Evolutionary conservation across 1,140 invertebrate genomes (phyloP).

Genomic region (Lutraria rhynchaena): DNA sequence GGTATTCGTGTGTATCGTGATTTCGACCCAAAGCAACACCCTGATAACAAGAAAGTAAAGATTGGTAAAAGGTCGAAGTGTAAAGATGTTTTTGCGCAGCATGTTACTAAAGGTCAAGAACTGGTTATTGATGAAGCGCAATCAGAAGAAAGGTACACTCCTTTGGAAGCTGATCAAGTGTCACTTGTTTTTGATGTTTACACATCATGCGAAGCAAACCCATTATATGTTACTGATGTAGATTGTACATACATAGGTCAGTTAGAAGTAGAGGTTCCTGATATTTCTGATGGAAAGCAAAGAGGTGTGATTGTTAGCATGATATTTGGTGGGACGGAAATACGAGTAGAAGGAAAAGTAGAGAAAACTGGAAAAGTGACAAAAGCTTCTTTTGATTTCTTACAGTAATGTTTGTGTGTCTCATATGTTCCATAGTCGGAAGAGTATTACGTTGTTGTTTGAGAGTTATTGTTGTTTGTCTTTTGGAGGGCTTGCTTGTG

Average conservation of each 20-base stretch:
- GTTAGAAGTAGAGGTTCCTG: slow-evolving; percentile 36
- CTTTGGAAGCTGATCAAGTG: slow-evolving; percentile 32
- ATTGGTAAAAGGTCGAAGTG: slow-evolving; percentile 20
- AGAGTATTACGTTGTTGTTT: too few species aligned
- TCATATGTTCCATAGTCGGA: neutral
- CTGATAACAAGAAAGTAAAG: slow-evolving; percentile 26
- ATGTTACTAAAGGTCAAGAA: slow-evolving; percentile 32
- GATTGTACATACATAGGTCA: slow-evolving; percentile 30
- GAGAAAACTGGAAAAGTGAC: slow-evolving; percentile 38
- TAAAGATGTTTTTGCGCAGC: slow-evolving; percentile 32
- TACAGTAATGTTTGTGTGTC: slow-evolving; percentile 2
- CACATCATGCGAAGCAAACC: slow-evolving; percentile 21
- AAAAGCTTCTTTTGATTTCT: slow-evolving; percentile 29
- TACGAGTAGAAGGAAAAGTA: slow-evolving; percentile 14
- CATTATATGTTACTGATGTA: slow-evolving; percentile 28
- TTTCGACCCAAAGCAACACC: slow-evolving; percentile 20
- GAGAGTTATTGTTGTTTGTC: too few species aligned
- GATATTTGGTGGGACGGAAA: slow-evolving; percentile 48
- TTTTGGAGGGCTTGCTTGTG: too few species aligned
- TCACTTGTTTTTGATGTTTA: slow-evolving; percentile 28
- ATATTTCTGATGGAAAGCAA: neutral
- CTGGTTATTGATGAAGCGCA: slow-evolving; percentile 22
- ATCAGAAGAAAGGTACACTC: slow-evolving; percentile 15
- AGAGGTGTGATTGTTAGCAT: slow-evolving; percentile 32
- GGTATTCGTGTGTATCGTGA: slow-evolving; percentile 41